These are phyloP conservation scores for Drosophila rhopaloa DNA, from an alignment of 1,140 invertebrate species.

Conservation along the genomic window DNA sequence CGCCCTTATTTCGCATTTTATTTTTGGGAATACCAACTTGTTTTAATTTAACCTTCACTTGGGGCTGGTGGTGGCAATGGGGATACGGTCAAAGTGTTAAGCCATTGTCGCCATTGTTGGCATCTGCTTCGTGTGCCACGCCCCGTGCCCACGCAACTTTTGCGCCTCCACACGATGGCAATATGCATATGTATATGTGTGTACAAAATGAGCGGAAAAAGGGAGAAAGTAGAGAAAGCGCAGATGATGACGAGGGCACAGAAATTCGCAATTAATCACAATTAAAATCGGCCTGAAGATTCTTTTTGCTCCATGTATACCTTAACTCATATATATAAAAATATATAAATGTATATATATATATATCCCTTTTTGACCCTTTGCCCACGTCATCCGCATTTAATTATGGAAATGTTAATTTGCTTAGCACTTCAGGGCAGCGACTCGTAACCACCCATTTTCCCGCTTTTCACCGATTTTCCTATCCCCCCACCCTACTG, in stretches of 20 bases:
- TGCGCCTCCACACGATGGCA: constrained; percentile 24
- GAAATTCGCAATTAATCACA: constrained; percentile 46
- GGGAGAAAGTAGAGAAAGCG: background rate
- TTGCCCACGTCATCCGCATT: constrained; percentile 65
- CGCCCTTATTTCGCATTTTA: constrained; percentile 12
- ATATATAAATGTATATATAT: background rate
- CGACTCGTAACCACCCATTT: constrained; percentile 6
- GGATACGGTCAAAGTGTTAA: constrained; percentile 46
- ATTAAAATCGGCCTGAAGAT: constrained; percentile 38
- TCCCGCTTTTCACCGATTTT: background rate
- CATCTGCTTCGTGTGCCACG: constrained; percentile 35
- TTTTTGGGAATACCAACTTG: constrained; percentile 34
- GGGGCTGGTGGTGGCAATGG: background rate
- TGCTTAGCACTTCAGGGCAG: constrained; percentile 71
- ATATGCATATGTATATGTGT: constrained; percentile 13
- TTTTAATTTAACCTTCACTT: constrained; percentile 57
- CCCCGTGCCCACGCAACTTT: constrained; percentile 33
- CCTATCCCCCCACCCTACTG: background rate
- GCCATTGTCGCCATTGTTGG: constrained; percentile 50
- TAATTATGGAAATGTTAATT: constrained; percentile 82
- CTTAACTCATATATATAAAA: background rate
- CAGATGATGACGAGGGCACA: constrained; percentile 17
- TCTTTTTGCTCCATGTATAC: constrained; percentile 2
- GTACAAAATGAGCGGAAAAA: background rate
- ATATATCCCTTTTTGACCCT: background rate